Percentiles rank a stretch among this genome's conserved stretches.
phyloP scores from a whole-genome alignment of 64 coral and sea anemone species.

The Montipora foliosa region DNA sequence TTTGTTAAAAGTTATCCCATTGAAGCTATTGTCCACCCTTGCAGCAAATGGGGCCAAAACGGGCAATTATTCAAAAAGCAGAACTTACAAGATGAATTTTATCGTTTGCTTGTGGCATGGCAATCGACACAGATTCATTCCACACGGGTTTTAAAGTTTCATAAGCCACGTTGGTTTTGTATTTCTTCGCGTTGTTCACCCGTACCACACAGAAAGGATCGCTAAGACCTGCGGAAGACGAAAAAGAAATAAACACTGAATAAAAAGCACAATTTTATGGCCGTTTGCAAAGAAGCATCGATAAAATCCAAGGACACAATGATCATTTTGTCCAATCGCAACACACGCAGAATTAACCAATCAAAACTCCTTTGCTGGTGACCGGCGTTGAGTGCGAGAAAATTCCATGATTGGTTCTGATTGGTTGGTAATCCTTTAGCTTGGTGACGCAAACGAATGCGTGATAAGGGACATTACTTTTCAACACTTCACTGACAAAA shows the following conservation, averaged over 20 bases:
- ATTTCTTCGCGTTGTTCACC: constrained; percentile 88
- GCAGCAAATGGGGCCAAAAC: too few relatives aligned
- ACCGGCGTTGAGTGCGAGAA: background rate
- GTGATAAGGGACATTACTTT: too few relatives aligned
- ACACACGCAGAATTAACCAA: background rate
- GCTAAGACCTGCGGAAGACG: constrained; percentile 65
- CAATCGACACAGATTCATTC: constrained; percentile 93
- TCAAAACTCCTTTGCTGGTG: background rate
- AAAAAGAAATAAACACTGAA: background rate
- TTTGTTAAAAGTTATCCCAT: too few relatives aligned
- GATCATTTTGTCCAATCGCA: background rate
- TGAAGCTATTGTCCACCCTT: too few relatives aligned
- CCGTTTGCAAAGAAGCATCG: background rate
- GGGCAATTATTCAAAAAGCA: background rate
- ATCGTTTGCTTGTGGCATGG: constrained; percentile 80
- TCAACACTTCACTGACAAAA: too few relatives aligned
- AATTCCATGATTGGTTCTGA: background rate
- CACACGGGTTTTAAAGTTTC: constrained; percentile 86
- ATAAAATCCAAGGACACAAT: background rate
- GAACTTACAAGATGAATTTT: constrained; percentile 83
- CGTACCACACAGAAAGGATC: constrained; percentile 90
- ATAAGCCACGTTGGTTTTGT: constrained; percentile 90
- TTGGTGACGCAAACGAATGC: too few relatives aligned
- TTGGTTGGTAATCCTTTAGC: background rate
- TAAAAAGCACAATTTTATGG: background rate